Conservation (phyloP, 2,888 invertebrate species). For the Seladonia tumulorum region DNA sequence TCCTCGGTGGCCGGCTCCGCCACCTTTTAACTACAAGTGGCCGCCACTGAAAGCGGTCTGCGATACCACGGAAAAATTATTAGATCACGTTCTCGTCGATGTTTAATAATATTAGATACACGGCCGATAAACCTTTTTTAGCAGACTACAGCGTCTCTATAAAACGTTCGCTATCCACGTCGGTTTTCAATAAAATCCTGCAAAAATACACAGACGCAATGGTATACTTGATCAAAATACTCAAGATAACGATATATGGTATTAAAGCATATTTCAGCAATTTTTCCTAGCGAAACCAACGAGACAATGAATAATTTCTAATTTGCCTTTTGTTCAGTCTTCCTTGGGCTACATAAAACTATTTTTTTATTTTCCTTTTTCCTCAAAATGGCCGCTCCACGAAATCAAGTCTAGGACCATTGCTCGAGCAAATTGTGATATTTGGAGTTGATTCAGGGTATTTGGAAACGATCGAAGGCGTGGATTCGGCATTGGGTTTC, state of each 20-base stretch:
- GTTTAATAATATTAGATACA: conserved; percentile 2
- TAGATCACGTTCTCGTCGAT: conserved; percentile 4
- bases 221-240: not conserved
- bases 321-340: not conserved
- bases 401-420: no score
- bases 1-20: not conserved
- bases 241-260: not conserved
- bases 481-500: not conserved
- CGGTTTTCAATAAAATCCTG: not conserved
- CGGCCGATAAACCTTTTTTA: not conserved
- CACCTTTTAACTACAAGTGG: not conserved
- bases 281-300: not conserved
- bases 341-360: not conserved
- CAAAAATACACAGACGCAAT: not conserved
- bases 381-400: no score
- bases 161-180: not conserved
- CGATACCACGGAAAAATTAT: not conserved
- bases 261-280: not conserved
- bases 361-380: not conserved
- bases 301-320: not conserved
- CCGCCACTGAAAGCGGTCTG: not conserved
- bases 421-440: not conserved
- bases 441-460: not conserved
- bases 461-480: not conserved
- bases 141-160: not conserved